Evolutionary conservation across 92 coral and sea anemone genomes (phyloP).

Genomic region (Actinostola sp.): DNA sequence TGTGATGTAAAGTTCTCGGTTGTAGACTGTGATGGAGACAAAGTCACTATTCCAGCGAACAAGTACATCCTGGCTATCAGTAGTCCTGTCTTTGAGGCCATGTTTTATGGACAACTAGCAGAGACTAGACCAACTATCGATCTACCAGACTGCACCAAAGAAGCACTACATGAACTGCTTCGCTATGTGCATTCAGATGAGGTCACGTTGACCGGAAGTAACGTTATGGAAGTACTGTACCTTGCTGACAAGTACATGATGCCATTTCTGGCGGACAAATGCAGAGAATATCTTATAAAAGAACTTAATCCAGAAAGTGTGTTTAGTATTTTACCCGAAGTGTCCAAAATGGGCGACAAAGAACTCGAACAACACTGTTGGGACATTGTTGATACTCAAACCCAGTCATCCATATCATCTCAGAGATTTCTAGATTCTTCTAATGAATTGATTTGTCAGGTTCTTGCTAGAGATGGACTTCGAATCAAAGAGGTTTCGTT

Average conservation of each 20-base stretch:
- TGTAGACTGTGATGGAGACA: slow-evolving; percentile 26
- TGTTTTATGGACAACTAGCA: slow-evolving; percentile 73
- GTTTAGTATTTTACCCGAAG: slow-evolving; percentile 60
- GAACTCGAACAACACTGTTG: slow-evolving; percentile 58
- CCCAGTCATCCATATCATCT: slow-evolving; percentile 52
- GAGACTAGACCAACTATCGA: slow-evolving; percentile 58
- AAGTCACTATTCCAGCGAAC: slow-evolving; percentile 62
- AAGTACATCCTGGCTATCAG: slow-evolving; percentile 72
- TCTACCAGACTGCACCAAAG: slow-evolving; percentile 69
- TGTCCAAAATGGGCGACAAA: slow-evolving; percentile 46
- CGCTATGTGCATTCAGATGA: slow-evolving; percentile 73
- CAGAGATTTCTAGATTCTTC: slow-evolving; percentile 48
- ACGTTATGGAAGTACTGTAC: slow-evolving; percentile 61
- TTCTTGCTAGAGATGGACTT: slow-evolving; percentile 62
- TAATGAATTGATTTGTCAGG: slow-evolving; percentile 36
- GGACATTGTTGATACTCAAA: slow-evolving; percentile 61
- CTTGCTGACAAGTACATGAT: slow-evolving; percentile 75
- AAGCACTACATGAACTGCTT: slow-evolving; percentile 68
- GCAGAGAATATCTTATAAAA: slow-evolving; percentile 53
- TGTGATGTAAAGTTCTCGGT: slow-evolving; percentile 52
- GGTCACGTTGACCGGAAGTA: slow-evolving; percentile 49
- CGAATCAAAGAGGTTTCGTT: slow-evolving; percentile 60
- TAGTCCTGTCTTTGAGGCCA: slow-evolving; percentile 76
- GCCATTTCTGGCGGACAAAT: slow-evolving; percentile 56
- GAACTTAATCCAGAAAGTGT: slow-evolving; percentile 65